phyloP scores from a whole-genome alignment of 2,888 invertebrate genomes.

The Bombylius major region DNA sequence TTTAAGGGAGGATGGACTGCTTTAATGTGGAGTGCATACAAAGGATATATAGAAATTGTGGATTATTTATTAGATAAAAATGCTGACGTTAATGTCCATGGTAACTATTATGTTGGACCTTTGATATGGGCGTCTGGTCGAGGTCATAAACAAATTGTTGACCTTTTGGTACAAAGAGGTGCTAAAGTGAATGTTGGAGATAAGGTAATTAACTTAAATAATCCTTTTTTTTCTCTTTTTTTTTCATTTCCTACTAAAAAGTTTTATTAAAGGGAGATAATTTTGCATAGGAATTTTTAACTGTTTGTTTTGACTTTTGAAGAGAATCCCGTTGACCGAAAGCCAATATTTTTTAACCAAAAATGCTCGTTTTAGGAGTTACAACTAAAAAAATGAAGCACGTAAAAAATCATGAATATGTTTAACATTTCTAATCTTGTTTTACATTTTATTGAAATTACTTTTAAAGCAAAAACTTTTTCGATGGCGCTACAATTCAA shows the following conservation, averaged over 20 bases:
- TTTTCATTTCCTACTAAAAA: neutral
- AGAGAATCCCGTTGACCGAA: too few relatives aligned
- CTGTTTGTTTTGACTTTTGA: too few relatives aligned
- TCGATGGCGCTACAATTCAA: too few relatives aligned
- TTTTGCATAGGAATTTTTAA: too few relatives aligned
- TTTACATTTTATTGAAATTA: too few relatives aligned
- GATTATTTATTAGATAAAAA: constrained; percentile 66
- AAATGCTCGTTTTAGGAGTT: too few relatives aligned
- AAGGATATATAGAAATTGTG: constrained; percentile 69
- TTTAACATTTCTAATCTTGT: too few relatives aligned
- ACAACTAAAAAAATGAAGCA: too few relatives aligned
- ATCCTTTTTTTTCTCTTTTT: neutral
- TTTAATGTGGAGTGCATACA: constrained; percentile 96
- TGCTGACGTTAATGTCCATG: constrained; percentile 90
- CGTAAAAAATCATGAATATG: too few relatives aligned
- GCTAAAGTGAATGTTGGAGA: constrained; percentile 94
- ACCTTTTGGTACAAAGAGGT: constrained; percentile 66
- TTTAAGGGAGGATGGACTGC: constrained; percentile 90
- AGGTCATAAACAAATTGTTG: constrained; percentile 75
- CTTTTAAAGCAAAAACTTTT: too few relatives aligned
- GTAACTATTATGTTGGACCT: constrained; percentile 83
- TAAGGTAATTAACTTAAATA: constrained; percentile 38
- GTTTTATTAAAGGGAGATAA: too few relatives aligned
- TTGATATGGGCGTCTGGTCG: constrained; percentile 92
- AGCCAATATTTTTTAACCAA: too few relatives aligned